These are phyloP conservation scores for Ploceus nigricollis DNA, from an alignment of 2,113 vertebrate genomes.

Conservation along the genomic window DNA sequence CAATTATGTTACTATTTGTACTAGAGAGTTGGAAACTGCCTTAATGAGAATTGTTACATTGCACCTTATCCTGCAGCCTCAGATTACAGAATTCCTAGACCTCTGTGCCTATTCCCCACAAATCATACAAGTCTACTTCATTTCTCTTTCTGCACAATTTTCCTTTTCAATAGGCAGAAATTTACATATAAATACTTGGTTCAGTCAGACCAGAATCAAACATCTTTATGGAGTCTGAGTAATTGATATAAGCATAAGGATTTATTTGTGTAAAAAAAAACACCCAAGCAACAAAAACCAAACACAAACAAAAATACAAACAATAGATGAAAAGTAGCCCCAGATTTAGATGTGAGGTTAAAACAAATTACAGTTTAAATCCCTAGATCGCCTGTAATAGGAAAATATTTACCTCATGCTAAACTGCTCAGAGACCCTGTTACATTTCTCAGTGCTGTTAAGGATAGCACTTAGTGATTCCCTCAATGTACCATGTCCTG, in stretches of 20 bases:
- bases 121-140: not conserved
- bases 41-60: not conserved
- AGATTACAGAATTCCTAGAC: not conserved
- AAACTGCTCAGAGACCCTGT: not conserved
- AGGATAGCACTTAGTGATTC: not conserved
- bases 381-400: not conserved
- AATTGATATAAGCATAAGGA: not conserved
- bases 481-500: not conserved
- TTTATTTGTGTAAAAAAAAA: not conserved
- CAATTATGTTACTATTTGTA: not conserved
- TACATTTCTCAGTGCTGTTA: not conserved
- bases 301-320: not conserved
- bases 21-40: not conserved
- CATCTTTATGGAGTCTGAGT: not conserved
- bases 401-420: not conserved
- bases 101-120: not conserved
- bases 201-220: not conserved
- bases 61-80: not conserved
- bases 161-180: not conserved
- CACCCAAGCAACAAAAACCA: not conserved
- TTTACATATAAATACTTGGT: not conserved
- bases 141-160: not conserved
- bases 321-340: not conserved
- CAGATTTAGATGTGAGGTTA: not conserved
- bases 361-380: constrained; percentile 24